Conservation (phyloP, 1,140 invertebrate genomes). For the honey bee (Apis mellifera) region DNA sequence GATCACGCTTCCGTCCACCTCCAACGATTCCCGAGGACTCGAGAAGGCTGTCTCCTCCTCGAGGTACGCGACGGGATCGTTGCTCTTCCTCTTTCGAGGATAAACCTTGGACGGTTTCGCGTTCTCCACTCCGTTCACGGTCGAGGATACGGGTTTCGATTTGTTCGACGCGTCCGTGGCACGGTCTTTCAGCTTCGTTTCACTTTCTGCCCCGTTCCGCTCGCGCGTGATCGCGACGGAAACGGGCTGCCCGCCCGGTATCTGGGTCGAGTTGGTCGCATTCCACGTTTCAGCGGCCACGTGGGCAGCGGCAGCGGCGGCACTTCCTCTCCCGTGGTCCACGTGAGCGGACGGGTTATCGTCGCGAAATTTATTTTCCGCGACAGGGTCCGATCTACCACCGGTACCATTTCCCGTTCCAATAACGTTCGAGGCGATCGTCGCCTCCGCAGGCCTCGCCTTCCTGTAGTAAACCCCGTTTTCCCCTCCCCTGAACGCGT, state of each 20-base stretch:
- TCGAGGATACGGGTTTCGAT: neutral
- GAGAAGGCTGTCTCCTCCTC: no score
- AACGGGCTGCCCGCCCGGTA: constrained; percentile 43
- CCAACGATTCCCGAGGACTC: neutral
- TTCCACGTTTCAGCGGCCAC: constrained; percentile 44
- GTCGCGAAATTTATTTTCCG: constrained; percentile 39
- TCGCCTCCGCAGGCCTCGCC: constrained; percentile 64
- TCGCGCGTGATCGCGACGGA: constrained; percentile 41
- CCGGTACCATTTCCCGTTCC: constrained; percentile 40
- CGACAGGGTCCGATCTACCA: constrained; percentile 2
- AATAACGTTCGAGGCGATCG: constrained; percentile 74
- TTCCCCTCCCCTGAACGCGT: constrained; percentile 60
- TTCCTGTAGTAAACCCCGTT: constrained; percentile 69
- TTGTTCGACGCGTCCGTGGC: neutral
- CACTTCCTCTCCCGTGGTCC: constrained; percentile 46
- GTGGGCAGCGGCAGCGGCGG: constrained; percentile 37
- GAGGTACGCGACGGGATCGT: neutral
- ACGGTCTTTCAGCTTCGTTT: constrained; percentile 13
- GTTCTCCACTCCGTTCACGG: neutral
- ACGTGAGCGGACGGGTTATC: constrained; percentile 63
- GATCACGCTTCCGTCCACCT: constrained; percentile 13
- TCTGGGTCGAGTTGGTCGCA: constrained; percentile 63
- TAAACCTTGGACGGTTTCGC: neutral
- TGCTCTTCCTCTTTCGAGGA: neutral
- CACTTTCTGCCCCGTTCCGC: constrained; percentile 25